These are phyloP conservation scores for Drosophila pseudotakahashii DNA, from an alignment of 2,888 invertebrate species.

Conservation along the genomic window DNA sequence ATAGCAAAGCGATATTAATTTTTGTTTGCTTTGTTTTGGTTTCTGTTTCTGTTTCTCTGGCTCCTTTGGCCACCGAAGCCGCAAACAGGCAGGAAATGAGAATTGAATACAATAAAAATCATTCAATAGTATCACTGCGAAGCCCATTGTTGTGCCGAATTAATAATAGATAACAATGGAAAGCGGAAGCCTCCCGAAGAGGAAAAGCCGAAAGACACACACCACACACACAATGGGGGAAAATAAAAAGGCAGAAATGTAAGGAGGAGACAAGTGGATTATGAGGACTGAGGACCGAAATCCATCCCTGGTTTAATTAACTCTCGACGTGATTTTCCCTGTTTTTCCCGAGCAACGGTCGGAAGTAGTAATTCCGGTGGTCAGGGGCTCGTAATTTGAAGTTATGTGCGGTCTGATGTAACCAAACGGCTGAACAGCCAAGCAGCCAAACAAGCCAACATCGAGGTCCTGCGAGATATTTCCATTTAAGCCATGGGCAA, in stretches of 20 bases:
- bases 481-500: slow-evolving; percentile 24
- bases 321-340: slow-evolving; percentile 33
- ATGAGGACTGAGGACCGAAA: slow-evolving; percentile 18
- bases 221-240: slow-evolving; percentile 29
- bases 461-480: slow-evolving; percentile 35
- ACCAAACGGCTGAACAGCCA: slow-evolving; percentile 18
- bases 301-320: slow-evolving; percentile 40
- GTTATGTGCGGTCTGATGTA: slow-evolving; percentile 71
- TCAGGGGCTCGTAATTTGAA: slow-evolving; percentile 65
- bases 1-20: slow-evolving; percentile 56
- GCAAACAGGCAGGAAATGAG: slow-evolving; percentile 67
- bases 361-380: slow-evolving; percentile 14
- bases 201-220: slow-evolving; percentile 22
- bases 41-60: slow-evolving; percentile 17
- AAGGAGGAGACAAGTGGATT: slow-evolving; percentile 39
- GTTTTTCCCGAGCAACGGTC: slow-evolving; percentile 3
- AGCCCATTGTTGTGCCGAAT: slow-evolving; percentile 50
- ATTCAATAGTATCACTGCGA: slow-evolving; percentile 49
- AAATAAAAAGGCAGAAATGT: slow-evolving; percentile 36
- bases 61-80: slow-evolving; percentile 5
- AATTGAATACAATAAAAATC: slow-evolving; percentile 71
- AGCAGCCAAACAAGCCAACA: slow-evolving; percentile 40
- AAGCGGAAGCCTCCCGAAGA: slow-evolving; percentile 30
- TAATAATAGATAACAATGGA: slow-evolving; percentile 67
- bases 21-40: slow-evolving; percentile 39